Evolutionary conservation across 1,140 invertebrate genomes (phyloP), one percentile per base, ranked within the genome.

Genomic region (Plutomurus gul): DNA sequence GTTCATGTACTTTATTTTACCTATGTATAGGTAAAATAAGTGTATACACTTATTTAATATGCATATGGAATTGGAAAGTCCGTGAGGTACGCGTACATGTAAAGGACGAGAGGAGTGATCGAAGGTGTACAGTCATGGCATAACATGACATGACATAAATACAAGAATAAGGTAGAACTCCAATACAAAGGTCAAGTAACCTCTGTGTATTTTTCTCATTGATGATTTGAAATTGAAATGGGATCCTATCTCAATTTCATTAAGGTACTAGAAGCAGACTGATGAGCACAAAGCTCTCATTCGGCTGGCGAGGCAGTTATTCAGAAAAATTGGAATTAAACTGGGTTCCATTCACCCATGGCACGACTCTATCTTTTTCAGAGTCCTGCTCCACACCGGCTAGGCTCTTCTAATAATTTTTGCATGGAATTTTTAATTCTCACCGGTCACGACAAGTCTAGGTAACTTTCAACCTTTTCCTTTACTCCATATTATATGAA

Each of bases 381-480:
- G 39, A n/a, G 10, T 43, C 39, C 39, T 13, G 51, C 51, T 60
- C 51, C 51, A 60, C 51, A 22, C 51, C 22, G 27, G 16, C 51
- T 33, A 6, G n/a, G n/a, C 36, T 65, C 56, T 65, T 27, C 30
- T 65, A 25, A 65, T 65, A 13, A 36, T n/a, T 65, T 18, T 65
- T 65, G 25, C 56, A 65, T 65, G 47, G 47, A 51, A 51, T 51
- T 51, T 51, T 65, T 30, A 65, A 27, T 65, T 30, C 56, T n/a
- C 13, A n/a, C 30, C 56, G 51, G 51, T 60, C 51, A 30, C 51
- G 51, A 27, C 56, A 65, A 33, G 25, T 16, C 56, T 65, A 25
- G 30, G 27, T 60, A n/a, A 16, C 27, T 22, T 65, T 33, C 7
- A n/a, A 13, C 39, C 39, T 7, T 43, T n/a, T 43, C 39, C 39